These are phyloP conservation scores for Apodemus agrarius DNA, from an alignment of 2,797 vertebrate genomes.

Conservation along the genomic window DNA sequence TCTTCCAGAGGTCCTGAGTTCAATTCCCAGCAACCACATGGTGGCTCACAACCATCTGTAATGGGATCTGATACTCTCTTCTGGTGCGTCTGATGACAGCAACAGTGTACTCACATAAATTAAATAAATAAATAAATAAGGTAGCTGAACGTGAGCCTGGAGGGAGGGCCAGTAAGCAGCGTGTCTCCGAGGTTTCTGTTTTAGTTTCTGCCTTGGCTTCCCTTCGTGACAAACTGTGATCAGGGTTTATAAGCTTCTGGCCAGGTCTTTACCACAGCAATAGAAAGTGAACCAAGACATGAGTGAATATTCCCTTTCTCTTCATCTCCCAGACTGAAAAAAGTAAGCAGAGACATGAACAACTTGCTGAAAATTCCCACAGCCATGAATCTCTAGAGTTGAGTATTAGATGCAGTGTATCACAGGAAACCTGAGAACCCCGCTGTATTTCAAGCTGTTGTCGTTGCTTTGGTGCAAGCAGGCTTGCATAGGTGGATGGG, in stretches of 20 bases:
- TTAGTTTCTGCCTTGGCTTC: background rate
- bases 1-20: background rate
- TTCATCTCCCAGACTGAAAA: background rate
- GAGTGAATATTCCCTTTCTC: background rate
- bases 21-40: background rate
- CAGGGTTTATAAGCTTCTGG: background rate
- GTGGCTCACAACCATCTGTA: background rate
- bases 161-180: background rate
- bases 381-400: background rate
- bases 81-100: background rate
- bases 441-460: background rate
- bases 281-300: background rate
- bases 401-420: background rate
- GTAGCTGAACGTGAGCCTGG: background rate
- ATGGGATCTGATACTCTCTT: background rate
- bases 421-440: background rate
- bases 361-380: background rate
- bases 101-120: background rate
- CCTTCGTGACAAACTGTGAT: background rate
- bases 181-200: background rate
- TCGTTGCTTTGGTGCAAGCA: background rate
- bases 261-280: background rate
- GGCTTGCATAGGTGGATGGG: fast-evolving
- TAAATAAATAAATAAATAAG: background rate
- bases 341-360: background rate